phyloP scores from a whole-genome alignment of 2,888 invertebrate genomes.

The Agrenia bidenticulata region DNA sequence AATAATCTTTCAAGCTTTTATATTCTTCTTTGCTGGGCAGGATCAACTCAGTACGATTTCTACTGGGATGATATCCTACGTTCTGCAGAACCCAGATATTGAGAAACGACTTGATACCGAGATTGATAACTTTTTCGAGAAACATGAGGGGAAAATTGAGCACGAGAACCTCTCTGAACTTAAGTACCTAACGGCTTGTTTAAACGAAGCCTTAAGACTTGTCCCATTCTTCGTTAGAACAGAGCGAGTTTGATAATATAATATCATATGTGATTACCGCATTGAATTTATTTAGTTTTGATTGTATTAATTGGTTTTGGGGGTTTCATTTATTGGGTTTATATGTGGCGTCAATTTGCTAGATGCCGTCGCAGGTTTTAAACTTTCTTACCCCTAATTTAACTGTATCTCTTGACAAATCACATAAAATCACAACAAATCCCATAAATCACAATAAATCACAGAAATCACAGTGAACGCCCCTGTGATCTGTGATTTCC shows the following conservation, averaged over 20 bases:
- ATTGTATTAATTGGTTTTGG: no score
- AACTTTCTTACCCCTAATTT: no score
- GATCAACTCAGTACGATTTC: slow-evolving; percentile 44
- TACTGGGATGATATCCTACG: slow-evolving; percentile 30
- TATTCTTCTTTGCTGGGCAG: slow-evolving; percentile 45
- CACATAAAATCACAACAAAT: no score
- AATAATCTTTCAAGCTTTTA: slow-evolving; percentile 38
- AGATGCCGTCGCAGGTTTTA: no score
- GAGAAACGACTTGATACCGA: slow-evolving; percentile 38
- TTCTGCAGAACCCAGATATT: slow-evolving; percentile 35
- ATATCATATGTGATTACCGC: no score
- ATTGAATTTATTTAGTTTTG: no score
- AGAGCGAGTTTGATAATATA: slow-evolving; percentile 48
- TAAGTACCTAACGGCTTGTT: slow-evolving; percentile 39
- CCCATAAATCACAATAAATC: no score
- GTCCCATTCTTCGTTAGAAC: slow-evolving; percentile 40
- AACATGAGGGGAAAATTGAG: slow-evolving; percentile 37
- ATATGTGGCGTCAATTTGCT: no score
- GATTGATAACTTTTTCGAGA: slow-evolving; percentile 37
- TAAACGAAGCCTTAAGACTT: slow-evolving; percentile 43
- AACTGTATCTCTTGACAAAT: no score
- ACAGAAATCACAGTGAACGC: no score
- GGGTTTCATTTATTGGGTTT: no score
- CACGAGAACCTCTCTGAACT: slow-evolving; percentile 44
- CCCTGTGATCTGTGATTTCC: no score